phyloP scores from a whole-genome alignment of 2,113 vertebrate genomes.

The Ciconia maguari region DNA sequence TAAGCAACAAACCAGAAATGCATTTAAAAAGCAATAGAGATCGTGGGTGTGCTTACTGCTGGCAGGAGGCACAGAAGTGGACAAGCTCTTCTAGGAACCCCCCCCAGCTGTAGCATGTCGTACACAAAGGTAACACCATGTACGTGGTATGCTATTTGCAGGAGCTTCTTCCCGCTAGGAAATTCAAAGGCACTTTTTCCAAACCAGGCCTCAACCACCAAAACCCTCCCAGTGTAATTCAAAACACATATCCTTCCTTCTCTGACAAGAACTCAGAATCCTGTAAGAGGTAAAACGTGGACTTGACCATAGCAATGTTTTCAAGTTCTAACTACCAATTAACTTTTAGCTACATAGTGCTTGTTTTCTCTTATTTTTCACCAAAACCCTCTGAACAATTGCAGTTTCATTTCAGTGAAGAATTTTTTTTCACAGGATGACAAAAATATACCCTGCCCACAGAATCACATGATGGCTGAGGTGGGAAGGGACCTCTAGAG shows the following conservation, averaged over 20 bases:
- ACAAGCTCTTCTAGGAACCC: not conserved
- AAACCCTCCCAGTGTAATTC: not conserved
- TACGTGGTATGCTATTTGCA: not conserved
- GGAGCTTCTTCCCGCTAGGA: not conserved
- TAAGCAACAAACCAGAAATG: not conserved
- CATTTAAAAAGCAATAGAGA: not conserved
- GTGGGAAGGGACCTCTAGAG: not conserved
- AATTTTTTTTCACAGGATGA: not conserved
- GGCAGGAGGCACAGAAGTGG: not conserved
- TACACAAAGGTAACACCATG: not conserved
- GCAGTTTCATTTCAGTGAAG: not conserved
- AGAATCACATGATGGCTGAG: not conserved
- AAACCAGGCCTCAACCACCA: not conserved
- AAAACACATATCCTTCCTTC: not conserved
- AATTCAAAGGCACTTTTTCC: not conserved
- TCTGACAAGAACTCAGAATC: not conserved
- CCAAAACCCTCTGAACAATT: not conserved
- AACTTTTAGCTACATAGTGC: not conserved
- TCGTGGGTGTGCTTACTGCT: not conserved
- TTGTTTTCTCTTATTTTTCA: not conserved
- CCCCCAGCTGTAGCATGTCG: rapidly evolving
- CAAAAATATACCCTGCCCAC: not conserved
- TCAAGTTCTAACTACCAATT: not conserved
- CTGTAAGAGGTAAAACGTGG: not conserved
- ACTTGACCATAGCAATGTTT: not conserved